Base-by-base conservation (phyloP, 2,797 vertebrate species). In the Corythornis leucogaster region DNA sequence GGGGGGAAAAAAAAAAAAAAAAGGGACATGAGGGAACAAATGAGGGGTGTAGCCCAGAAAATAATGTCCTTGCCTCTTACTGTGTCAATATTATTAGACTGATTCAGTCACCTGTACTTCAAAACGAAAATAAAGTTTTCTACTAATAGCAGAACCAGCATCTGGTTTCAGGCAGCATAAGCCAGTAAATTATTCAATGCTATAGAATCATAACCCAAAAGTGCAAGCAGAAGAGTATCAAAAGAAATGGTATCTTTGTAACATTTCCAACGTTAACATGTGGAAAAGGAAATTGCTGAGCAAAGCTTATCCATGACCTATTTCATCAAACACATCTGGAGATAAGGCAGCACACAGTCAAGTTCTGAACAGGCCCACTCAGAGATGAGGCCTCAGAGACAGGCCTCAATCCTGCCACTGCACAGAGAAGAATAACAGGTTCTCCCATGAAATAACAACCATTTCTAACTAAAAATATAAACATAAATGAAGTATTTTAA, bases 1-100 rank as follows among this genome's bases (percentile, higher is more conserved):
- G 58, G 45, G 51, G 91, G 50, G 92, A n/a, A 53, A 62, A 93
- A 57, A 92, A 28, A 3, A 93, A 61, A 53, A 58, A 92, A 57
- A 28, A 3, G 28, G 78, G 58, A 74, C 12, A 62, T 2, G 3
- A 12, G 46, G 46, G 28, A 90, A n/a, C 6, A 90, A 78, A 61
- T 25, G 31, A 63, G 42, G 19, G 30, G 21, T 40, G 12, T 0
- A 67, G 61, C 4, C 28, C 28, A 43, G 75, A 25, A 90, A 79
- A 81, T 19, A 40, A 30, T 31, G 28, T 17, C 20, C 2, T 31
- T 75, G 77, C 21, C 63, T 88, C 63, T 83, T 51, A 31, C 30
- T 17, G 8, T 38, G 38, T 50, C 53, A 77, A 31, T 45, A 3
- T 51, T 78, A 58, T 58, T 74, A 68, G 28, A 51, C 21, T 55